Percentiles rank a stretch among this genome's conserved stretches.
Conservation (phyloP, 2,113 vertebrate genomes). For the Dipodomys spectabilis region DNA sequence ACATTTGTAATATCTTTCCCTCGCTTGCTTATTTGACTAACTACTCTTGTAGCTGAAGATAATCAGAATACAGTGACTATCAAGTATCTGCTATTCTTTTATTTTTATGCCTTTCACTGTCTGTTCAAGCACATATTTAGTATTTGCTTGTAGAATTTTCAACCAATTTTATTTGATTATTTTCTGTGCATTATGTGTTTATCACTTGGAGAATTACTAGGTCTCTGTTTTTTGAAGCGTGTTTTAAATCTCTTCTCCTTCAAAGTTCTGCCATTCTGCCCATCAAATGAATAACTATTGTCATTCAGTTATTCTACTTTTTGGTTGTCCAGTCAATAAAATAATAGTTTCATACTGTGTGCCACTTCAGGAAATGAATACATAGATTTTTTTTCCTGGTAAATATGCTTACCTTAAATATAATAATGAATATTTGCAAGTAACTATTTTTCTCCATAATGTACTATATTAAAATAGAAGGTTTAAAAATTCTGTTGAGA, state of each 20-base stretch:
- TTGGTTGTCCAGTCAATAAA: not conserved
- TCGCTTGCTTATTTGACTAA: no score
- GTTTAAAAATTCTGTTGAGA: not conserved
- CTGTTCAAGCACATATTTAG: not conserved
- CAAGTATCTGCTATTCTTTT: not conserved
- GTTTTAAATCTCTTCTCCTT: constrained; percentile 26
- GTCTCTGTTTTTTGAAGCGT: not conserved
- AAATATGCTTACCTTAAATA: not conserved
- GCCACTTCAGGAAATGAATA: constrained; percentile 26
- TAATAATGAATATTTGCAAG: not conserved
- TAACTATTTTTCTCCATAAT: constrained; percentile 11
- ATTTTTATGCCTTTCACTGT: not conserved
- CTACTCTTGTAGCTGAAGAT: no score
- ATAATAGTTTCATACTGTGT: not conserved
- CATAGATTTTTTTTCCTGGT: not conserved
- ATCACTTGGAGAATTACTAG: not conserved
- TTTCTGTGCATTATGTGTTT: not conserved
- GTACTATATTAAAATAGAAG: not conserved
- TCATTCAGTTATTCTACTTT: constrained; percentile 33
- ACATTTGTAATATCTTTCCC: no score
- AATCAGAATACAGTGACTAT: no score
- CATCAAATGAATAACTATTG: constrained; percentile 53
- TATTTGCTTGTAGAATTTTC: not conserved
- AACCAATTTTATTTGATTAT: constrained; percentile 33
- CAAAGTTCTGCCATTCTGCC: constrained; percentile 5